phyloP scores from a whole-genome alignment of 2,888 invertebrate species.

The Dyspetes luteomarginatus region DNA sequence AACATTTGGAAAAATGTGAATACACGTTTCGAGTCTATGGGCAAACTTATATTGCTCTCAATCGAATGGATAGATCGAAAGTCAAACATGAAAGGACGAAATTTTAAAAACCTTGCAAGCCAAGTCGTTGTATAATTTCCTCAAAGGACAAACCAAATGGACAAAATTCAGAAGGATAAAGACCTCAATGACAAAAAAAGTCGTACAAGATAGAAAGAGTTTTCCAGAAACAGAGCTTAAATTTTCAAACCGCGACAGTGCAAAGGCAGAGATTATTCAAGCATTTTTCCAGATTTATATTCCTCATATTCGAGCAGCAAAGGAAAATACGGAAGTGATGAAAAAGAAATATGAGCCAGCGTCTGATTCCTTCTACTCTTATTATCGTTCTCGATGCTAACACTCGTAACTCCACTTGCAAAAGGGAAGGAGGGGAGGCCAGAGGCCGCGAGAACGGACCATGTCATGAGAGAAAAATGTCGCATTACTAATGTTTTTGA shows the following conservation, averaged over 20 bases:
- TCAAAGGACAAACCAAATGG: constrained; percentile 8
- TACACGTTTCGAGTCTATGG: neutral
- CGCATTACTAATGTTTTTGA: constrained; percentile 70
- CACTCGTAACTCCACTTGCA: neutral
- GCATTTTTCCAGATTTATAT: constrained; percentile 39
- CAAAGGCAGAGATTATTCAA: constrained; percentile 4
- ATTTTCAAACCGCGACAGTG: constrained; percentile 34
- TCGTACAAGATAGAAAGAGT: neutral
- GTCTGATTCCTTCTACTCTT: constrained; percentile 21
- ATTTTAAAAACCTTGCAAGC: no score
- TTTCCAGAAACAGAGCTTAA: constrained; percentile 16
- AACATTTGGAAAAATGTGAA: neutral
- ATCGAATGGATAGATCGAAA: no score
- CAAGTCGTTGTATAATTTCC: no score
- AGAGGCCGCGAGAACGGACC: constrained; percentile 19
- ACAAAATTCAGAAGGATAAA: neutral
- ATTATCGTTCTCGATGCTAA: constrained; percentile 32
- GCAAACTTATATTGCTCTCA: neutral
- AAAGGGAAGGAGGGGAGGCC: constrained; percentile 10
- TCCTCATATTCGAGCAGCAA: constrained; percentile 15
- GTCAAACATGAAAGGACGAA: no score
- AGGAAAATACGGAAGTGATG: constrained; percentile 10
- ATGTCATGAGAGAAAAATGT: constrained; percentile 67
- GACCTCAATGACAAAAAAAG: neutral
- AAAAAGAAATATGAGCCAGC: neutral